These are phyloP conservation scores for Brachyptera risi DNA, from an alignment of 2,888 invertebrate genomes.

Conservation along the genomic window DNA sequence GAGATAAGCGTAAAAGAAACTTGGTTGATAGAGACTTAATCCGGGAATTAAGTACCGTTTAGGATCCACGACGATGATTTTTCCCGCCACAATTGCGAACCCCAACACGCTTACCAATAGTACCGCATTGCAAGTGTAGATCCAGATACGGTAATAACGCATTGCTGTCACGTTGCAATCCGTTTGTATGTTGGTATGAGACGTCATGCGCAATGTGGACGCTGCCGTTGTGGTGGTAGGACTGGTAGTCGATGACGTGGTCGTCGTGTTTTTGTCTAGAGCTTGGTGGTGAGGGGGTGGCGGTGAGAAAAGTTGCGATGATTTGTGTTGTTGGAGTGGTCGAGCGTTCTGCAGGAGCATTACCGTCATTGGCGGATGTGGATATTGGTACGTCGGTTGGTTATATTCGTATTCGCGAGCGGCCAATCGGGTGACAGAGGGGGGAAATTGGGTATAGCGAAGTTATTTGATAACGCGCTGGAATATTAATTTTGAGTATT, in stretches of 20 bases:
- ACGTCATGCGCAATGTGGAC: too few relatives aligned
- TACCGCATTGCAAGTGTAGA: slow-evolving; percentile 87
- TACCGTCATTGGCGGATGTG: slow-evolving; percentile 34
- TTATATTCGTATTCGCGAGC: too few relatives aligned
- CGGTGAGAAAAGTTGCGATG: not conserved
- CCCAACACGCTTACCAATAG: slow-evolving; percentile 77
- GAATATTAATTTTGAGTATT: too few relatives aligned
- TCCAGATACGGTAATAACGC: slow-evolving; percentile 87
- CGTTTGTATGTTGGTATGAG: too few relatives aligned
- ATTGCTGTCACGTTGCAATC: slow-evolving; percentile 46
- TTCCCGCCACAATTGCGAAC: slow-evolving; percentile 68
- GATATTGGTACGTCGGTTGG: not conserved
- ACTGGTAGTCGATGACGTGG: not conserved
- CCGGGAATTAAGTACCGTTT: slow-evolving; percentile 62
- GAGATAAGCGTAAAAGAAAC: slow-evolving; percentile 79
- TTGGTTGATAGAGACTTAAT: slow-evolving; percentile 71
- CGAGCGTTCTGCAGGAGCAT: slow-evolving; percentile 33
- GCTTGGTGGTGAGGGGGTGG: not conserved
- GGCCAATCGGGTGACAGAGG: too few relatives aligned
- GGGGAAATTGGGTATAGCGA: too few relatives aligned
- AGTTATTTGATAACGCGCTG: too few relatives aligned
- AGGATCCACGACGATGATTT: slow-evolving; percentile 43
- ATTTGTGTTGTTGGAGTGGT: not conserved
- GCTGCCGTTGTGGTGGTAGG: not conserved
- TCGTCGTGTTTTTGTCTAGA: not conserved